Evolutionary conservation across 2,113 vertebrate species (phyloP), one percentile per base, ranked within the genome.

Genomic region (Ia io): DNA sequence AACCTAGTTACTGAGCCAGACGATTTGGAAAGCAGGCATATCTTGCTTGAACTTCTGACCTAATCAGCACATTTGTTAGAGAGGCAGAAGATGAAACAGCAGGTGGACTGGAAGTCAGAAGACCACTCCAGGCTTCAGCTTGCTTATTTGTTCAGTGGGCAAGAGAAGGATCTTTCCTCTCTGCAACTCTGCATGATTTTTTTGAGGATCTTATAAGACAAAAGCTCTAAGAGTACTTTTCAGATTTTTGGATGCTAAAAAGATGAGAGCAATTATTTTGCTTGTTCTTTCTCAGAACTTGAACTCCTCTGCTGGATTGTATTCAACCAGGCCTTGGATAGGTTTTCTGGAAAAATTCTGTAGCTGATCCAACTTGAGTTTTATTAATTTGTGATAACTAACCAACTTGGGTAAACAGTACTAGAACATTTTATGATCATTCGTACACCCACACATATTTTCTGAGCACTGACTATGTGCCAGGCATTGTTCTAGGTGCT

Each of bases 271-370:
- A 17, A 51, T 84, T 79, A 63, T 63, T 87, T 93, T 56, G 22
- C 22, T 84, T 84, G 12, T 84, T 69, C 59, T 82, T 74, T 76
- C 37, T n/a, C n/a, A 61, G 84, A 73, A 89, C 28, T 53, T 94
- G 70, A 82, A 79, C 37, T 85, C 56, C 18, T 20, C 14, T 40
- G 16, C 42, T 80, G 37, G 53, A 40, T 73, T 93, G 5, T 91
- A 65, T 42, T 86, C 28, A 83, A 2, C 17, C 4, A 0, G 56
- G 30, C 40, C 47, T 95, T 90, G 23, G 53, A 17, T 86, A 42
- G 25, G 14, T 89, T 96, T 95, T 69, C 28, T 32, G 89, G 74
- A 69, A 95, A 90, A 91, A 69, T 32, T 79, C 42, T 82, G 9
- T 42, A 59, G 59, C 44, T 30, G 9, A 1, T 80, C n/a, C n/a